Conservation (phyloP, 2,797 vertebrate genomes). For the Argentina silus region DNA sequence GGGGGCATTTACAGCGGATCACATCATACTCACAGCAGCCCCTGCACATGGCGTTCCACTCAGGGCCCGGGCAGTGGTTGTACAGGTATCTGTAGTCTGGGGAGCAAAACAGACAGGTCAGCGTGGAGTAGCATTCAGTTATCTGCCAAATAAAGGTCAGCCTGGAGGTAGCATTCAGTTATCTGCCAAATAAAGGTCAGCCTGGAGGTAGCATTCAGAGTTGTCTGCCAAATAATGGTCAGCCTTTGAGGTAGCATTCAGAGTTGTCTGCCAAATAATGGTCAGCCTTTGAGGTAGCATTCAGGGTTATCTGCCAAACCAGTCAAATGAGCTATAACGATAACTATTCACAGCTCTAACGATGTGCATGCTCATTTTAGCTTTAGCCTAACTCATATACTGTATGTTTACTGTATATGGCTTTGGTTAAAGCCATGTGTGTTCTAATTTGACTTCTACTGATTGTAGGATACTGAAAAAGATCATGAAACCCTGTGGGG, state of each 20-base stretch:
- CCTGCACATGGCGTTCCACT: constrained; percentile 98
- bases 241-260: not conserved
- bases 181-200: too few species aligned
- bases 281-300: not conserved
- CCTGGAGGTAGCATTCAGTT: not conserved
- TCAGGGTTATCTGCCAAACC: too few species aligned
- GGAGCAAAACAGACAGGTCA: constrained; percentile 13
- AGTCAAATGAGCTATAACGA: too few species aligned
- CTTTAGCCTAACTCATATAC: too few species aligned
- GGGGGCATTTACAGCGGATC: constrained; percentile 90
- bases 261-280: too few species aligned
- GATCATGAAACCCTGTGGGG: too few species aligned
- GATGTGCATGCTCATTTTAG: too few species aligned
- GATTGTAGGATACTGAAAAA: too few species aligned
- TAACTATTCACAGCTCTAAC: too few species aligned
- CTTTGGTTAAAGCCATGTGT: too few species aligned
- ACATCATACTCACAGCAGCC: constrained; percentile 95
- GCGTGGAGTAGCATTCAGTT: not conserved
- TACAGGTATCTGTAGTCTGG: constrained; percentile 93
- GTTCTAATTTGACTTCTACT: too few species aligned
- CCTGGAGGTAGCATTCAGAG: not conserved
- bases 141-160: not conserved
- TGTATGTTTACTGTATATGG: too few species aligned
- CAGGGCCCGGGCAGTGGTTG: constrained; percentile 90
- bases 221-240: not conserved